phyloP scores from a whole-genome alignment of 2,797 vertebrate species.

The Perodicticus potto region DNA sequence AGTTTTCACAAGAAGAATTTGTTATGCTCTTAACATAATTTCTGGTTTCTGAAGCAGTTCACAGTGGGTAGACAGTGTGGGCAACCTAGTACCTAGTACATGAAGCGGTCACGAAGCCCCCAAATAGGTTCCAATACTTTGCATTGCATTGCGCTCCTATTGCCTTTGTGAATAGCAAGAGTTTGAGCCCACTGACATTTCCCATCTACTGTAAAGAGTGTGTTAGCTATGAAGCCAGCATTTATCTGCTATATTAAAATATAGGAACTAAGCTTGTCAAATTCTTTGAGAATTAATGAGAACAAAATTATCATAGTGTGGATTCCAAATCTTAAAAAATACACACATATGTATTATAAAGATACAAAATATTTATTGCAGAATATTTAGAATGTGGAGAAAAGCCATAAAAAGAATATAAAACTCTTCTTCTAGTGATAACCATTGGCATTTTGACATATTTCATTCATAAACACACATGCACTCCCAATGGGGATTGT shows the following conservation, averaged over 20 bases:
- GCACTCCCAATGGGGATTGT: background rate
- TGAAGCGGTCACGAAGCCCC: background rate
- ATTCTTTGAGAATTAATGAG: slow-evolving; percentile 13
- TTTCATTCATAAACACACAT: background rate
- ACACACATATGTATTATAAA: background rate
- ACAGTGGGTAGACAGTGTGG: background rate
- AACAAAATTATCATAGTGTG: slow-evolving; percentile 6
- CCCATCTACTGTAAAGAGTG: background rate
- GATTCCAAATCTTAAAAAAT: background rate
- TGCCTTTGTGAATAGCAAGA: background rate
- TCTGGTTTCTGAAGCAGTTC: background rate
- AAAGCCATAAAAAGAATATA: background rate
- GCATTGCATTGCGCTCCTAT: background rate
- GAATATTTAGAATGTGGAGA: background rate
- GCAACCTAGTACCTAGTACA: too few relatives aligned
- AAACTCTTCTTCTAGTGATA: slow-evolving; percentile 1
- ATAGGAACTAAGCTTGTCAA: background rate
- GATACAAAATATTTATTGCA: background rate
- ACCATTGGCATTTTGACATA: background rate
- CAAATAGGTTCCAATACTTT: background rate
- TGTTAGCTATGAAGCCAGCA: background rate
- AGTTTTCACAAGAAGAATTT: background rate
- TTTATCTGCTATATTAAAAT: background rate
- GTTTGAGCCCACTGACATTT: background rate
- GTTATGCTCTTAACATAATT: background rate